Percentiles rank a stretch among this genome's conserved stretches.
phyloP scores from a whole-genome alignment of 2,113 vertebrate genomes.

The Orcinus orca region DNA sequence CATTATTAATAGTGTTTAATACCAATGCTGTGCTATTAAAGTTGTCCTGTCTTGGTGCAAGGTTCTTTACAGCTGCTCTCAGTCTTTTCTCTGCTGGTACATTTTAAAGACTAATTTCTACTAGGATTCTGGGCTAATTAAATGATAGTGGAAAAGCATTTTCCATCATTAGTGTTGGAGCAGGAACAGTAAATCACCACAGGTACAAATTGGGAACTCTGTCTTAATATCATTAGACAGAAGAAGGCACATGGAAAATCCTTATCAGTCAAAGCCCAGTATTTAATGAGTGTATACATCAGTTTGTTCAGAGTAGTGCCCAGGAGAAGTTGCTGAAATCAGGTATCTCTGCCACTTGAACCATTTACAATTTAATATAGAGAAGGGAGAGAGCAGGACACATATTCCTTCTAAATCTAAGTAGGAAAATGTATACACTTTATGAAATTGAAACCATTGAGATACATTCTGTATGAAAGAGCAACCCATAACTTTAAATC shows the following conservation, averaged over 20 bases:
- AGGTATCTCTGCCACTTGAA: not conserved
- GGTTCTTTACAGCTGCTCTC: slow-evolving; percentile 54
- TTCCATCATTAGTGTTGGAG: slow-evolving; percentile 50
- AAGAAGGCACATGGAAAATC: not conserved
- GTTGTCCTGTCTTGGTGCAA: not conserved
- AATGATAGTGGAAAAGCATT: slow-evolving; percentile 66
- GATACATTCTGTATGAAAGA: not conserved
- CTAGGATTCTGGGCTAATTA: slow-evolving; percentile 62
- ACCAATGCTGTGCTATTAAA: slow-evolving; percentile 38
- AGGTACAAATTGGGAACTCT: slow-evolving; percentile 64
- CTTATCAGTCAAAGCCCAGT: slow-evolving; percentile 26
- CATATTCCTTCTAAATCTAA: not conserved
- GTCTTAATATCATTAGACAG: slow-evolving; percentile 61
- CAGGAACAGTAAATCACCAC: slow-evolving; percentile 55
- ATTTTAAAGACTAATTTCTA: slow-evolving; percentile 68
- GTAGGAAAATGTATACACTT: not conserved
- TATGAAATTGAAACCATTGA: not conserved
- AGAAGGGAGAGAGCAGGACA: not conserved
- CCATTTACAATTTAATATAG: not conserved
- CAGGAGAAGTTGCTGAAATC: not conserved
- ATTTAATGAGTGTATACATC: not conserved
- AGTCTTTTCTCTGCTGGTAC: slow-evolving; percentile 45
- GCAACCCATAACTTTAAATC: not conserved
- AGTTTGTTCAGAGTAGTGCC: not conserved
- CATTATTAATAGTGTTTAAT: slow-evolving; percentile 56